Conservation (phyloP, 1,140 invertebrate genomes). For the Lanistes nyassanus region DNA sequence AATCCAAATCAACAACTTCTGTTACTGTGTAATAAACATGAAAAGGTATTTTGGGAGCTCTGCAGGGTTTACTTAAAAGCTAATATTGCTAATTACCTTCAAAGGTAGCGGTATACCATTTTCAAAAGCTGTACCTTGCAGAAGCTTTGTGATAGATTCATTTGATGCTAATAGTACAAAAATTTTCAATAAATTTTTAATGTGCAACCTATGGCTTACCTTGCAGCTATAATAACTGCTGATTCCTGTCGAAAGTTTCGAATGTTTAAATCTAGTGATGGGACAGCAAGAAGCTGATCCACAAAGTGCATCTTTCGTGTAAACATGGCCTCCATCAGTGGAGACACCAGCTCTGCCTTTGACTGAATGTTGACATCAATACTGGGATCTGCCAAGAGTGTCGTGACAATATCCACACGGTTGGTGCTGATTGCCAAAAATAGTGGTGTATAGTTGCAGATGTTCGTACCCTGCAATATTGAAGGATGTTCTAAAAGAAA, state of each 20-base stretch:
- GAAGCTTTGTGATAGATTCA: no score
- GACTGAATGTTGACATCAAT: conserved; percentile 37
- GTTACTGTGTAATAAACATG: no score
- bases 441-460: conserved; percentile 20
- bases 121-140: no score
- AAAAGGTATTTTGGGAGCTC: no score
- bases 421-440: conserved; percentile 19
- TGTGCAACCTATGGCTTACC: conserved; percentile 15
- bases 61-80: no score
- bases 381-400: conserved; percentile 19
- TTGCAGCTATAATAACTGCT: conserved; percentile 31
- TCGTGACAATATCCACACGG: conserved; percentile 7
- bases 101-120: no score
- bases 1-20: no score
- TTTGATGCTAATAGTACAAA: no score
- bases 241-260: conserved; percentile 36
- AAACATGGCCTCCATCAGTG: conserved; percentile 43
- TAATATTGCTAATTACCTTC: no score
- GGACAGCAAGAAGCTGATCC: conserved; percentile 28
- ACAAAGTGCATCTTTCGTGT: conserved; percentile 29
- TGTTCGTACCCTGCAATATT: conserved; percentile 7
- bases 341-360: conserved; percentile 20
- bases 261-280: conserved; percentile 34
- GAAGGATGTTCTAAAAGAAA: not conserved
- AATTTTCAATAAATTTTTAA: not conserved